Conservation (phyloP, 2,113 vertebrate genomes). For the Ellobius talpinus region DNA sequence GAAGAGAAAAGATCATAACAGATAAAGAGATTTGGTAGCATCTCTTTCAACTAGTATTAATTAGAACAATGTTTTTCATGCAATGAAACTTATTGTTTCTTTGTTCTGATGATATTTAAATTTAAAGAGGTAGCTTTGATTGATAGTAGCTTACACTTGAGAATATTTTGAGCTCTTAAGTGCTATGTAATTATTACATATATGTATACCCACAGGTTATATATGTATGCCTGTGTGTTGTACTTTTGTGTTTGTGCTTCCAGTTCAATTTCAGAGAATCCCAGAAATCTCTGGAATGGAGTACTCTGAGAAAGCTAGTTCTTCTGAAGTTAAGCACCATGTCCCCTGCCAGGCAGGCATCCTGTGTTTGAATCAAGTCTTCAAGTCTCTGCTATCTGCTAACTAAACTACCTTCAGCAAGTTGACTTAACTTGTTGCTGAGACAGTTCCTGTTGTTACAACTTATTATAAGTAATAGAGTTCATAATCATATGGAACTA, state of each 20-base stretch:
- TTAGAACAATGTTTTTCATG: background rate
- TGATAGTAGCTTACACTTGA: background rate
- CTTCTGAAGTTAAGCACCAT: background rate
- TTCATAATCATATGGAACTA: background rate
- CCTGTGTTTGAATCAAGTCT: background rate
- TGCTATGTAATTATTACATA: background rate
- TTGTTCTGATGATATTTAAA: background rate
- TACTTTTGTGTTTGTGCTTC: background rate
- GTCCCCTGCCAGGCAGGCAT: background rate
- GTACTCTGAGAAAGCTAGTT: fast-evolving
- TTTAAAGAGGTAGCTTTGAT: background rate
- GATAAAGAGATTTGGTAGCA: background rate
- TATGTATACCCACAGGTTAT: fast-evolving
- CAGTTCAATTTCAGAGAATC: background rate
- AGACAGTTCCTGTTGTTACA: background rate
- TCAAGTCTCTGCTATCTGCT: background rate
- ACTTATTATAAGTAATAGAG: background rate
- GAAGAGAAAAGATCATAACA: fast-evolving
- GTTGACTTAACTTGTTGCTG: background rate
- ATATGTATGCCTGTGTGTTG: background rate
- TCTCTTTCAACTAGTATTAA: background rate
- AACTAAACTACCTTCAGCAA: background rate
- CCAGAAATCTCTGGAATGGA: background rate
- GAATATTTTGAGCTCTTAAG: background rate
- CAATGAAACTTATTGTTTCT: background rate